phyloP scores from a whole-genome alignment of 2,113 vertebrate genomes.

The Leucoraja erinaceus region DNA sequence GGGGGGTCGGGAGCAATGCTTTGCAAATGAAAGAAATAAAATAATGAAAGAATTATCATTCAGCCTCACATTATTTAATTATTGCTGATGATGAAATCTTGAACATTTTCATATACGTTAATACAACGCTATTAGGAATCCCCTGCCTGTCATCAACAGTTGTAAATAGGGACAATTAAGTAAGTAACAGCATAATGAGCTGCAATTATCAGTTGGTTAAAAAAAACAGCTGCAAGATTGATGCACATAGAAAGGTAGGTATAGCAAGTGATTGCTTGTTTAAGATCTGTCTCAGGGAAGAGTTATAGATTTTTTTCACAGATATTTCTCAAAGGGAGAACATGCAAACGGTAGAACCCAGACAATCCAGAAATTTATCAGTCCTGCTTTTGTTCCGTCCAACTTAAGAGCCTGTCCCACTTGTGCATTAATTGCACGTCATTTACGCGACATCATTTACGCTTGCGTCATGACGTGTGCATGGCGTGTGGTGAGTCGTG shows the following conservation, averaged over 20 bases:
- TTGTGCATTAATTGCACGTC: too few species aligned
- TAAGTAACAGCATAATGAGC: not conserved
- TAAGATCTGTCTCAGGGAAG: not conserved
- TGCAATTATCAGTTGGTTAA: not conserved
- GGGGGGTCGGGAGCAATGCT: not conserved
- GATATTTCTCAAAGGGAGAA: not conserved
- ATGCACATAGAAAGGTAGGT: not conserved
- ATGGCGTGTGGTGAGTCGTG: too few species aligned
- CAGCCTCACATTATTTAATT: not conserved
- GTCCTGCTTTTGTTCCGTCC: not conserved
- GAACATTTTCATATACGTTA: not conserved
- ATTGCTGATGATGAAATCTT: not conserved
- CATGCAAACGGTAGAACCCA: not conserved
- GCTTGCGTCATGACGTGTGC: too few species aligned
- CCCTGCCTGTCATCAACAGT: not conserved
- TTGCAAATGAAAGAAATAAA: not conserved
- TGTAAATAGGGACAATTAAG: slow-evolving; percentile 26
- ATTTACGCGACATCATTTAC: too few species aligned
- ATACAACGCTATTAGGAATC: slow-evolving; percentile 8
- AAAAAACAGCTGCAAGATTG: slow-evolving; percentile 9
- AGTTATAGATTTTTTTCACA: not conserved
- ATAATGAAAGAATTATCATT: not conserved
- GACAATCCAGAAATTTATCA: not conserved
- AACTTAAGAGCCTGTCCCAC: not conserved
- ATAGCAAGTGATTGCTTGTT: not conserved